Evolutionary conservation across 2,797 vertebrate species (phyloP).

Genomic region (Neomorphus geoffroyi): DNA sequence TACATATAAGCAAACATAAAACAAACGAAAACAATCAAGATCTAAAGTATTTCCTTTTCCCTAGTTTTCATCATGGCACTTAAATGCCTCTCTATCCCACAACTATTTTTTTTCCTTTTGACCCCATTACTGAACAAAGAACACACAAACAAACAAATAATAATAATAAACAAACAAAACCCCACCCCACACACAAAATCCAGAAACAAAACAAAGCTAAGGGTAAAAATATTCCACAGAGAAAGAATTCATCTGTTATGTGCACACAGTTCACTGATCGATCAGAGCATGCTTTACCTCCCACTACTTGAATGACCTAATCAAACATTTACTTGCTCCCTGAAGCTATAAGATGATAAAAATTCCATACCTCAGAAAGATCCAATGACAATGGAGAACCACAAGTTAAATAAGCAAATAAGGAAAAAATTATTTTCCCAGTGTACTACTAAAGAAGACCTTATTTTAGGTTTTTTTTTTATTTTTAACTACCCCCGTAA

Average conservation of each 20-base stretch:
- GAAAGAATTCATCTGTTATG: not conserved
- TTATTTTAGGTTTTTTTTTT: accelerated
- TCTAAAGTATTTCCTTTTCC: not conserved
- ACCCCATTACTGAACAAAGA: not conserved
- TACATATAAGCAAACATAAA: too few relatives aligned
- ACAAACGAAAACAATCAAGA: not conserved
- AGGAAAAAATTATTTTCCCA: not conserved
- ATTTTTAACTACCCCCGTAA: accelerated
- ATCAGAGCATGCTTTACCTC: not conserved
- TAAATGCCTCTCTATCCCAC: not conserved
- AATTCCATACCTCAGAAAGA: not conserved
- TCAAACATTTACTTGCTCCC: not conserved
- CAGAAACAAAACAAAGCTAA: not conserved
- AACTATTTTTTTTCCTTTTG: not conserved
- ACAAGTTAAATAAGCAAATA: not conserved
- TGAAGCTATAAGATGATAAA: not conserved
- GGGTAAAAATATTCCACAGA: not conserved
- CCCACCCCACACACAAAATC: accelerated
- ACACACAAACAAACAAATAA: too few relatives aligned
- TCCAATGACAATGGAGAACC: not conserved
- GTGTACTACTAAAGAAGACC: not conserved
- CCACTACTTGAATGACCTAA: not conserved
- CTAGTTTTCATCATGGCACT: not conserved
- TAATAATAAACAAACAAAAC: not conserved
- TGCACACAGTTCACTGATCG: not conserved